A percentile compares a stretch with the other conserved stretches of the same genome.
phyloP scores from a whole-genome alignment of 2,888 invertebrate genomes.

The Rhabditophanes sp. region DNA sequence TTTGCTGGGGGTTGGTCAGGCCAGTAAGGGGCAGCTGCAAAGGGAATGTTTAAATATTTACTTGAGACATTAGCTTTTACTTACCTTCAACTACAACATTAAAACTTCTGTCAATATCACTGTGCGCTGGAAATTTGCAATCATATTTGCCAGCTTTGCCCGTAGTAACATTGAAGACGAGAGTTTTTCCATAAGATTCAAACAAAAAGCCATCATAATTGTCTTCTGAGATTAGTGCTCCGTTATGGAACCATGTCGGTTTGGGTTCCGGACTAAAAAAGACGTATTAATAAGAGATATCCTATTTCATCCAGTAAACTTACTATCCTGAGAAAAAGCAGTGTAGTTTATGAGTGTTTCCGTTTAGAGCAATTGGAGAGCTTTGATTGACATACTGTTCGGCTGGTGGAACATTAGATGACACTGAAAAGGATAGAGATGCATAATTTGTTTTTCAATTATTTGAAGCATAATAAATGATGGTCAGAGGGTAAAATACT shows the following conservation, averaged over 20 bases:
- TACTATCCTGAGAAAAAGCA: slow-evolving; percentile 50
- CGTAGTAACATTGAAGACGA: slow-evolving; percentile 64
- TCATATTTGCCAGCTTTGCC: slow-evolving; percentile 80
- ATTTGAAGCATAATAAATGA: no score
- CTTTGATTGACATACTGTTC: slow-evolving; percentile 41
- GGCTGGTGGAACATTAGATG: slow-evolving; percentile 14
- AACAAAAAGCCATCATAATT: slow-evolving; percentile 30
- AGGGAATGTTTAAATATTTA: neutral
- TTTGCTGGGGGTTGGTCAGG: slow-evolving; percentile 62
- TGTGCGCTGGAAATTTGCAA: slow-evolving; percentile 53
- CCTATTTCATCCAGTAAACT: slow-evolving; percentile 23
- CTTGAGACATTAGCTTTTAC: slow-evolving; percentile 8
- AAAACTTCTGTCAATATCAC: slow-evolving; percentile 45
- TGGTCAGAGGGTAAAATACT: no score
- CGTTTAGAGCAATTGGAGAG: slow-evolving; percentile 39
- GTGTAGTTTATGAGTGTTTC: slow-evolving; percentile 44
- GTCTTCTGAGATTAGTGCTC: slow-evolving; percentile 31
- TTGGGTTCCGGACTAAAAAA: slow-evolving; percentile 39
- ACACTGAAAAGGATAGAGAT: no score
- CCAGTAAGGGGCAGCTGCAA: slow-evolving; percentile 62
- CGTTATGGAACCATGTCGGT: slow-evolving; percentile 41
- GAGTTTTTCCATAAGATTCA: slow-evolving; percentile 39
- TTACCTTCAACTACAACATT: slow-evolving; percentile 46
- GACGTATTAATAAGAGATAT: neutral
- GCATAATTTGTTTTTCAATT: no score